These are phyloP conservation scores for Bombus waltoni DNA, from an alignment of 1,140 invertebrate species.

Conservation along the genomic window DNA sequence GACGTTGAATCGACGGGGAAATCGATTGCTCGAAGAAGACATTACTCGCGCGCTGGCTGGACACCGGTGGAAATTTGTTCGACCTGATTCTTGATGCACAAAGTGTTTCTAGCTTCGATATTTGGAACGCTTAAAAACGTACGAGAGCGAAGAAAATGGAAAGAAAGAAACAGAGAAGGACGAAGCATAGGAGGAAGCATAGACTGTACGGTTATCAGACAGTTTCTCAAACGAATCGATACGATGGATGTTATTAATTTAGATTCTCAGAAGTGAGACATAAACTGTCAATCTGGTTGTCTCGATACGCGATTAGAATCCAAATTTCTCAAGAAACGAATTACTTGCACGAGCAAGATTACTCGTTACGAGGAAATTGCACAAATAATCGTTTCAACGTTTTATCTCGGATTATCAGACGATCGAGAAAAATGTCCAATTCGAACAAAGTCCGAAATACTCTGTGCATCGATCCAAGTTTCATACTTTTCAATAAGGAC, in stretches of 20 bases:
- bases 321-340: too few relatives aligned
- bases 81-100: too few relatives aligned
- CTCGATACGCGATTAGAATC: not conserved
- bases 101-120: not conserved
- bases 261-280: too few relatives aligned
- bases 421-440: too few relatives aligned
- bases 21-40: constrained; percentile 1
- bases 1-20: constrained; percentile 6
- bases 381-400: too few relatives aligned
- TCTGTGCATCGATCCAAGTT: not conserved
- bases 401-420: too few relatives aligned
- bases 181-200: not conserved
- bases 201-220: too few relatives aligned
- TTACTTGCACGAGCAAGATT: too few relatives aligned
- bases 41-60: not conserved
- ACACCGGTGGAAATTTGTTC: not conserved
- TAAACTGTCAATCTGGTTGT: not conserved
- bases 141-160: not conserved
- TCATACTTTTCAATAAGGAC: not conserved
- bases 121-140: not conserved
- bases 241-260: not conserved
- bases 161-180: not conserved
- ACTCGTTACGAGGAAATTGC: too few relatives aligned
- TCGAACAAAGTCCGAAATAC: not conserved
- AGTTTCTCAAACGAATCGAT: not conserved